Evolutionary conservation across 2,113 vertebrate species (phyloP), one percentile per base, ranked within the genome.

Genomic region (Perccottus glenii): DNA sequence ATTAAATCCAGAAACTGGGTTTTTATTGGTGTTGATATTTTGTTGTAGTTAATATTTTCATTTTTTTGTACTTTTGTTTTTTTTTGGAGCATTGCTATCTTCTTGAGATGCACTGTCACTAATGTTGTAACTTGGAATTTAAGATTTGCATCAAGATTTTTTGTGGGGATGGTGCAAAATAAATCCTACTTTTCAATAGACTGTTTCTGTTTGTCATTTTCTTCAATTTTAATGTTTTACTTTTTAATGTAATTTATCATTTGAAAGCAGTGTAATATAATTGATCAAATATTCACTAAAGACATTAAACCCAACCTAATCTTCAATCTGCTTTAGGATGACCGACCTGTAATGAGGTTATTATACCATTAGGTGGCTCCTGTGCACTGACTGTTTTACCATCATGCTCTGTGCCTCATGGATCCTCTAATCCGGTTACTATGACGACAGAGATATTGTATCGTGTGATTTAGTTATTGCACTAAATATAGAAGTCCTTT

Each of bases 81-180:
- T 57, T 4, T 85, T 75, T 77, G 49, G 49, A 85, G 59, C 64
- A 70, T 85, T 81, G 77, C 70, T 67, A 73, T 85, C 69, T 78
- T 81, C 66, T 58, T 76, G 77, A 88, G 71, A 87, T 88, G 77
- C 87, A 90, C 86, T 87, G 87, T 83, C 79, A 77, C 63, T 78
- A 77, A 78, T 90, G 82, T 87, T 42, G 57, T 82, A 77, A 82
- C 58, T 85, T 83, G 84, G 82, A 85, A 78, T 81, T 80, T 61
- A 62, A 75, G 58, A 81, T 83, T 86, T 80, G 83, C 79, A 80
- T 82, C 83, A 61, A 74, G 42, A 61, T 59, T 59, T 81, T 73
- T 82, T 78, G 52, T 55, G 33, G 40, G 77, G 52, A 73, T 58
- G 83, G 79, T 89, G 87, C 77, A 86, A 86, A 85, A 89, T 90